phyloP scores from a whole-genome alignment of 2,888 invertebrate species.

The Nyleta sp. region DNA sequence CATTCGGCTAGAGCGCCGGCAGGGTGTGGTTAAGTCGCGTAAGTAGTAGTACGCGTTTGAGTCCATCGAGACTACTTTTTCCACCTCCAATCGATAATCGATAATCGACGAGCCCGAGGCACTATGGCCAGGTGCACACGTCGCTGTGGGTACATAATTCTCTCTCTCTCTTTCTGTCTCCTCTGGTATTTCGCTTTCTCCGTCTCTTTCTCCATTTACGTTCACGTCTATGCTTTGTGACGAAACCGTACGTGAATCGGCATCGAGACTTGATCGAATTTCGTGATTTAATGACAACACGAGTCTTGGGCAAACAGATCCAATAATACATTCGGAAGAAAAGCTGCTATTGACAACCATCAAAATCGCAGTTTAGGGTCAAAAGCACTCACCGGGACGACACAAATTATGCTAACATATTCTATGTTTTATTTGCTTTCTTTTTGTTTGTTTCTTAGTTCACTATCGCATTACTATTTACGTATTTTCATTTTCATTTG shows the following conservation, averaged over 20 bases:
- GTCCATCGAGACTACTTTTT: slow-evolving; percentile 60
- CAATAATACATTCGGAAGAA: slow-evolving; percentile 13
- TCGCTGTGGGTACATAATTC: background rate
- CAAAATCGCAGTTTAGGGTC: background rate
- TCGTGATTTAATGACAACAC: slow-evolving; percentile 29
- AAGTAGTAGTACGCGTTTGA: slow-evolving; percentile 60
- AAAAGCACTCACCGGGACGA: background rate
- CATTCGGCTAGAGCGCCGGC: background rate
- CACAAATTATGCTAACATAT: slow-evolving; percentile 6
- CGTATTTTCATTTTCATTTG: too few species aligned
- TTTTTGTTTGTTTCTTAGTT: background rate
- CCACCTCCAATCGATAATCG: slow-evolving; percentile 59
- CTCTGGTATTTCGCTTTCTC: too few species aligned
- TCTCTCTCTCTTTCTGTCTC: too few species aligned
- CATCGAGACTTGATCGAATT: slow-evolving; percentile 32
- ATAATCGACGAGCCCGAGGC: slow-evolving; percentile 46
- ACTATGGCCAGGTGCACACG: slow-evolving; percentile 29
- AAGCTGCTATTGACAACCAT: slow-evolving; percentile 28
- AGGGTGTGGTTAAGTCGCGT: slow-evolving; percentile 64
- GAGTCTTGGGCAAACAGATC: slow-evolving; percentile 18
- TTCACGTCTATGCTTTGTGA: slow-evolving; percentile 6
- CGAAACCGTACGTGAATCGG: slow-evolving; percentile 20
- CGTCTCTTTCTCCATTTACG: background rate
- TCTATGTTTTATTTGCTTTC: background rate
- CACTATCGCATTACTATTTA: background rate